These are phyloP conservation scores for Hyles vespertilio DNA, from an alignment of 1,140 invertebrate genomes.

Conservation along the genomic window DNA sequence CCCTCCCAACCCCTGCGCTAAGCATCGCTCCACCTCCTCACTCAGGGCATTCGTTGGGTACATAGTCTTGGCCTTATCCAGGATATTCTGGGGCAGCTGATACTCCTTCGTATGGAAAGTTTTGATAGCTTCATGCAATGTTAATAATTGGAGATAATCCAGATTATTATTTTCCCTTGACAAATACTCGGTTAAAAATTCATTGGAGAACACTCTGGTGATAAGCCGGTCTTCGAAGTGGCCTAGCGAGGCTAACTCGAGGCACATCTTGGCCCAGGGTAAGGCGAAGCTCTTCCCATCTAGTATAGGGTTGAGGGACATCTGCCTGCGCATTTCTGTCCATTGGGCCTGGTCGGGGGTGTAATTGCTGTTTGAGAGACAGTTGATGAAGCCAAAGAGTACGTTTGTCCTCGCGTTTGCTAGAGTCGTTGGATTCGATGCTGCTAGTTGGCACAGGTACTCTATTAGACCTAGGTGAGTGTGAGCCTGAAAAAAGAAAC, in stretches of 20 bases:
- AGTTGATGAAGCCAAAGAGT: constrained; percentile 71
- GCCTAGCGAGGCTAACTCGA: constrained; percentile 75
- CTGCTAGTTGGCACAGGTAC: constrained; percentile 70
- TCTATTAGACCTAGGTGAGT: constrained; percentile 75
- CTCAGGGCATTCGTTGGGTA: constrained; percentile 39
- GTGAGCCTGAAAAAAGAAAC: constrained; percentile 58
- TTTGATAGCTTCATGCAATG: constrained; percentile 76
- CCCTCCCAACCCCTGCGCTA: constrained; percentile 44
- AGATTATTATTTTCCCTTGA: constrained; percentile 52
- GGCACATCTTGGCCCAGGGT: constrained; percentile 70
- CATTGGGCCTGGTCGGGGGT: constrained; percentile 75
- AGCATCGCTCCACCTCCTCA: constrained; percentile 30
- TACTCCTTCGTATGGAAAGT: constrained; percentile 68
- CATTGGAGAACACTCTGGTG: constrained; percentile 66
- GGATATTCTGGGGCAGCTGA: constrained; percentile 30
- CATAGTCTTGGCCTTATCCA: constrained; percentile 37
- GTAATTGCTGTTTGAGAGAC: constrained; percentile 76
- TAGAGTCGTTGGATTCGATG: constrained; percentile 50
- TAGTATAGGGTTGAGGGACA: constrained; percentile 55
- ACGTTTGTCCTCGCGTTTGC: constrained; percentile 39
- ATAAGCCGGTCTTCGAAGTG: constrained; percentile 75
- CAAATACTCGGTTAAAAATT: constrained; percentile 63
- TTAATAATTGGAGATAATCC: constrained; percentile 72
- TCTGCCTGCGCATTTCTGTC: constrained; percentile 61
- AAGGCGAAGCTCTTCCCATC: constrained; percentile 42